Conservation (phyloP, 2,888 invertebrate genomes). For the Nephrotoma flavescens region DNA sequence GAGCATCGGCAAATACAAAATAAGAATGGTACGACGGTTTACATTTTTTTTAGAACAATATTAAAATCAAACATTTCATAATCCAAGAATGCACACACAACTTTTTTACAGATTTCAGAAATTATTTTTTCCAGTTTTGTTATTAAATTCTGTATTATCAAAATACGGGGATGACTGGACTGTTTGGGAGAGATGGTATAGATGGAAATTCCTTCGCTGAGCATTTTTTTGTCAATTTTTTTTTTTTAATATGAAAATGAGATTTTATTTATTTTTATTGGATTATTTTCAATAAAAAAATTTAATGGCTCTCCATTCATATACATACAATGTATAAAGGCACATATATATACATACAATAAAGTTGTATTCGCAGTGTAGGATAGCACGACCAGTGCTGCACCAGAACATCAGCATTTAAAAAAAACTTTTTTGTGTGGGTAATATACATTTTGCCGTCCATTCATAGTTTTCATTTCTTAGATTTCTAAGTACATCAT, state of each 20-base stretch:
- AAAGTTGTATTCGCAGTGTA: background rate
- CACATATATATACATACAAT: background rate
- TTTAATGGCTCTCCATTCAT: background rate
- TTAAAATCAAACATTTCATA: too few relatives aligned
- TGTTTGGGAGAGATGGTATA: background rate
- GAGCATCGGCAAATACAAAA: too few relatives aligned
- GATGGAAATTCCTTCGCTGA: background rate
- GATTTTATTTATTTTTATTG: background rate
- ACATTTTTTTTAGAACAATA: too few relatives aligned
- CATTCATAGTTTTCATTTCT: background rate
- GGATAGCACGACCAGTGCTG: background rate
- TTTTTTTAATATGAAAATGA: background rate
- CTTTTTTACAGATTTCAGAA: background rate
- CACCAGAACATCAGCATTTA: background rate
- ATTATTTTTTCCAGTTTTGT: background rate
- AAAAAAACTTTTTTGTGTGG: background rate
- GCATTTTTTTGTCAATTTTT: background rate
- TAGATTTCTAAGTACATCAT: background rate
- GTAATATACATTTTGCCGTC: background rate
- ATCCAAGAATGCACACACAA: too few relatives aligned
- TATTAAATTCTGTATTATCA: background rate
- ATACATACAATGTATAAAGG: background rate
- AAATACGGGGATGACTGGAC: background rate
- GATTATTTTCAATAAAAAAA: background rate
- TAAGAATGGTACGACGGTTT: too few relatives aligned